Percentiles rank a stretch among this genome's conserved stretches.
These are phyloP conservation scores for Drosophila sechellia DNA, from an alignment of 1,140 invertebrate genomes.

Conservation along the genomic window DNA sequence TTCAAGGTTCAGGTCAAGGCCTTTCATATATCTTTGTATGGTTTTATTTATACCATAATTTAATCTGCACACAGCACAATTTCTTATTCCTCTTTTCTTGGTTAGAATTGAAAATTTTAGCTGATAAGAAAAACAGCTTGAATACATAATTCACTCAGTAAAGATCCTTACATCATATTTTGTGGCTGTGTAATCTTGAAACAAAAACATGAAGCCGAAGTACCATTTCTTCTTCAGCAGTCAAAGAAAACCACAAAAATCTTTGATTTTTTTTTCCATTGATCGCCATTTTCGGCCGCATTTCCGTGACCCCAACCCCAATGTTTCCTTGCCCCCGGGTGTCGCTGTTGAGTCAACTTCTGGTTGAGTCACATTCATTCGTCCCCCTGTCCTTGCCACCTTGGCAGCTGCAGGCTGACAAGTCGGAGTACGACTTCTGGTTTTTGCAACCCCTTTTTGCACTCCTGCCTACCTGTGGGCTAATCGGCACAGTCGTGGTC, in stretches of 20 bases:
- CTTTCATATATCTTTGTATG: background rate
- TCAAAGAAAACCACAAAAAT: background rate
- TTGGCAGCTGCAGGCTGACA: constrained; percentile 64
- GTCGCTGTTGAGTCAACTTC: constrained; percentile 36
- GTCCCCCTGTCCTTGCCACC: constrained; percentile 50
- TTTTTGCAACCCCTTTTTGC: constrained; percentile 79
- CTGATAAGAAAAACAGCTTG: too few species aligned
- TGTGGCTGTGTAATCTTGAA: too few species aligned
- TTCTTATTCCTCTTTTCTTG: too few species aligned
- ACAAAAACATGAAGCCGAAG: too few species aligned
- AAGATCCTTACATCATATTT: too few species aligned
- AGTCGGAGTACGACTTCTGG: constrained; percentile 57
- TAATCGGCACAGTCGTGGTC: constrained; percentile 60
- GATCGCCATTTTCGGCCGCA: constrained; percentile 35
- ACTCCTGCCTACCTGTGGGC: constrained; percentile 53
- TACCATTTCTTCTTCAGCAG: background rate
- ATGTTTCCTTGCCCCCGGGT: background rate
- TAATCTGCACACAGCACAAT: too few species aligned
- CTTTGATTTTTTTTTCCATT: background rate
- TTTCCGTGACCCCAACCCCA: constrained; percentile 23
- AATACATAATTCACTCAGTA: too few species aligned
- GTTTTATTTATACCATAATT: background rate
- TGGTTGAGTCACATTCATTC: constrained; percentile 47
- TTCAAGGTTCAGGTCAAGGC: constrained; percentile 7
- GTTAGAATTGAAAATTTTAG: too few species aligned